phyloP scores from a whole-genome alignment of 2,888 invertebrate species.

The Corythucha ciliata region DNA sequence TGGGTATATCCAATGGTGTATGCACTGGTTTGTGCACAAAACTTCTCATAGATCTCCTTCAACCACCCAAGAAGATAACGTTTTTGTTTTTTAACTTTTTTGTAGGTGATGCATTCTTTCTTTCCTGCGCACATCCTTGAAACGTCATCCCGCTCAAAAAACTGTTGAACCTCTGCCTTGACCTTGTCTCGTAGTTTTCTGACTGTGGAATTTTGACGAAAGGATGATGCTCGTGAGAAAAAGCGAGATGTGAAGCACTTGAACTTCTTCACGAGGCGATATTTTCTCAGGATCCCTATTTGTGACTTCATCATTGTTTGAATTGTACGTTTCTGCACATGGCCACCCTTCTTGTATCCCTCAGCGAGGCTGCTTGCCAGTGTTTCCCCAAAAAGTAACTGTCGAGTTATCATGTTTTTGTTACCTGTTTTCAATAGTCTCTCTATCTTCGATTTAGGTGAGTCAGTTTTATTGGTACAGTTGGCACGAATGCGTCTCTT shows the following conservation, averaged over 20 bases:
- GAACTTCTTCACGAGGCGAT: not conserved
- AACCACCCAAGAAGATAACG: conserved; percentile 1
- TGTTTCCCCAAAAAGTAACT: too few relatives aligned
- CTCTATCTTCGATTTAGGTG: too few relatives aligned
- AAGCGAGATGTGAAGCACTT: not conserved
- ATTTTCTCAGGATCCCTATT: not conserved
- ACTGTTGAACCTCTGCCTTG: not conserved
- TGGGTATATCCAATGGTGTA: conserved; percentile 1
- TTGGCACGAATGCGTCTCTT: too few relatives aligned
- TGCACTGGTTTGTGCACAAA: not conserved
- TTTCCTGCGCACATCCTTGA: conserved; percentile 14
- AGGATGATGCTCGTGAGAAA: not conserved
- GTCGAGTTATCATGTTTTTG: too few relatives aligned
- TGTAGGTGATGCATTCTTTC: conserved; percentile 14
- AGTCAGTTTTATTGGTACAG: too few relatives aligned
- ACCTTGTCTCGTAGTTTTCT: not conserved
- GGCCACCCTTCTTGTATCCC: too few relatives aligned
- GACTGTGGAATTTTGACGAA: too few relatives aligned
- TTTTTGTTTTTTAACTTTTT: conserved; percentile 20
- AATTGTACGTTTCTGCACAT: too few relatives aligned
- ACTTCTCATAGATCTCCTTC: conserved; percentile 2
- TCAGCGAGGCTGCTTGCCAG: too few relatives aligned
- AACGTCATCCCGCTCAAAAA: conserved; percentile 15
- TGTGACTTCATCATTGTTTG: too few relatives aligned
- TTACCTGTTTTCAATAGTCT: too few relatives aligned